These are phyloP conservation scores for Eudasyphora cyanicolor DNA, from an alignment of 2,888 invertebrate species.

Conservation along the genomic window DNA sequence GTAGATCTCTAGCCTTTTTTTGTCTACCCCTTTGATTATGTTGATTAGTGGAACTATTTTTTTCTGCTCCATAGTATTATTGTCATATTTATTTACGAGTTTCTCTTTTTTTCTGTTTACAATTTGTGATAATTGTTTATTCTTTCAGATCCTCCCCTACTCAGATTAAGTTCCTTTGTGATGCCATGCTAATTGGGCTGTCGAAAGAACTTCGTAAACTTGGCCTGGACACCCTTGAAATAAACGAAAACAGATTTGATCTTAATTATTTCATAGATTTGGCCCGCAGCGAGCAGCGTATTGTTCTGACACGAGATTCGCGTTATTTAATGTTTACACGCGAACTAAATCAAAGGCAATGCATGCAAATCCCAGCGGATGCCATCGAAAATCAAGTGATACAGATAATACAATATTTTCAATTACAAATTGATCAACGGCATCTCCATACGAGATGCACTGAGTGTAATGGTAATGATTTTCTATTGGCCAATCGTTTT, in stretches of 20 bases:
- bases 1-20: too few relatives aligned
- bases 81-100: too few relatives aligned
- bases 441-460: slow-evolving; percentile 66
- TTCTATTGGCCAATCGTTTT: slow-evolving; percentile 62
- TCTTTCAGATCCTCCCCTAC: slow-evolving; percentile 38
- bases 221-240: slow-evolving; percentile 66
- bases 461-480: slow-evolving; percentile 68
- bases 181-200: slow-evolving; percentile 64
- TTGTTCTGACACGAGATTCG: slow-evolving; percentile 65
- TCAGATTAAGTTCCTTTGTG: slow-evolving; percentile 66
- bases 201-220: slow-evolving; percentile 68
- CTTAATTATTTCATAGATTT: slow-evolving; percentile 62
- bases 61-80: too few relatives aligned
- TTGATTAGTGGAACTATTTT: too few relatives aligned
- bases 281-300: slow-evolving; percentile 65
- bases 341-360: slow-evolving; percentile 60
- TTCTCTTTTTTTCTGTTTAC: too few relatives aligned
- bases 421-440: slow-evolving; percentile 61
- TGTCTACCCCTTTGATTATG: too few relatives aligned
- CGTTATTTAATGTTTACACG: slow-evolving; percentile 61
- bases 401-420: slow-evolving; percentile 64
- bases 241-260: slow-evolving; percentile 56
- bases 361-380: slow-evolving; percentile 66
- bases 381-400: slow-evolving; percentile 65
- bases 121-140: background rate